Evolutionary conservation across 2,797 vertebrate species (phyloP), one percentile per base, ranked within the genome.

Genomic region (Lindbergichthys nudifrons): DNA sequence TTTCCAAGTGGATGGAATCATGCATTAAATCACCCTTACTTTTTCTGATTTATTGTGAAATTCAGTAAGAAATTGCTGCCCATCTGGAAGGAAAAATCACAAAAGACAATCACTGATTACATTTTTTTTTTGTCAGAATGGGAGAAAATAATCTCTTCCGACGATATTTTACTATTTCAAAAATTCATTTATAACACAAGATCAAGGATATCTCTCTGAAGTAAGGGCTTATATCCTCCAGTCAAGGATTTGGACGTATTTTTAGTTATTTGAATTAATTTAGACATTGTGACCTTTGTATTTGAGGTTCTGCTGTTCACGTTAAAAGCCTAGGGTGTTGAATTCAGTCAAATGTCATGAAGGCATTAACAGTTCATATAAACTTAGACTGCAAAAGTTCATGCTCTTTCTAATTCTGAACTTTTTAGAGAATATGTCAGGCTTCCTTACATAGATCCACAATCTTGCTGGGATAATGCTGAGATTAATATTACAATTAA

Each of bases 331-430:
- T n/a, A 45, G 47, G 9, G 42, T 65, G 21, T 47, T 45, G 14
- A 21, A 61, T 53, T 65, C 51, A 46, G 19, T 64, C 56, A 75
- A 78, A 75, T 70, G 39, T 84, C 70, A 79, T 1, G 11, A 16
- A 43, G 11, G 46, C 56, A 59, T 67, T 52, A 50, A 32, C 70
- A 62, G 54, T 67, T 72, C 15, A 50, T 64, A 23, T 15, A 16
- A 69, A 53, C 42, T 12, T 23, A 42, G 50, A 11, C 57, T 56
- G 32, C 53, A 52, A 57, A 70, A 48, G 36, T 18, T 46, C 50
- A 53, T 10, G 5, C 4, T 53, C 6, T 60, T 41, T 39, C 45
- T 66, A 26, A 48, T n/a, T 15, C 26, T 51, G 32, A 10, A 21
- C 5, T 32, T 32, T 51, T 39, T 19, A 36, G n/a, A 0, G 39